phyloP scores from a whole-genome alignment of 1,140 invertebrate species.

The Papilio xuthus region DNA sequence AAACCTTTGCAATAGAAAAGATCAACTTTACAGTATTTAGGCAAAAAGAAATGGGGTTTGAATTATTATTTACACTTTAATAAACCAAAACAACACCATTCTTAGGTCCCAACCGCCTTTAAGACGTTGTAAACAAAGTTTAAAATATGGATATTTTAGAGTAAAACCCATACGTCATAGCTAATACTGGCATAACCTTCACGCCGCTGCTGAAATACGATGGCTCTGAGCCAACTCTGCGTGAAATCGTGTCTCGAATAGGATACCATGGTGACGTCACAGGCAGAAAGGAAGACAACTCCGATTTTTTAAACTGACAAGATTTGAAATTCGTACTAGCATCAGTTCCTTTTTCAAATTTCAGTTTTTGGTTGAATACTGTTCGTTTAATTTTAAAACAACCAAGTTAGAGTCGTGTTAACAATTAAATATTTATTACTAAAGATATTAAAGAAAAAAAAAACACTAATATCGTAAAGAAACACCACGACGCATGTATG shows the following conservation, averaged over 20 bases:
- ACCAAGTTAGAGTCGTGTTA: too few relatives aligned
- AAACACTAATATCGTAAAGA: neutral
- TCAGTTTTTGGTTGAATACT: neutral
- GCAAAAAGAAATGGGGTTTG: neutral
- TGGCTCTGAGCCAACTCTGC: slow-evolving; percentile 18
- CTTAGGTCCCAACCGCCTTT: neutral
- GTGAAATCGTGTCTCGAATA: slow-evolving; percentile 8
- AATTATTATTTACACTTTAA: neutral
- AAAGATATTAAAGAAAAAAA: neutral
- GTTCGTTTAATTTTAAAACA: neutral
- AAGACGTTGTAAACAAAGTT: neutral
- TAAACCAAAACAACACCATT: neutral
- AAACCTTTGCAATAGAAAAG: neutral
- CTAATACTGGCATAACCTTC: slow-evolving; percentile 23
- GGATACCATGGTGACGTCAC: slow-evolving; percentile 23
- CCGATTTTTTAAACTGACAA: neutral
- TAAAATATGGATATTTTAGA: slow-evolving; percentile 3
- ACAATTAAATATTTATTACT: neutral
- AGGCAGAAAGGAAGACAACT: neutral
- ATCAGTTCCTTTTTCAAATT: neutral
- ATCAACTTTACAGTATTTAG: neutral
- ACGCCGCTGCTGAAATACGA: slow-evolving; percentile 15
- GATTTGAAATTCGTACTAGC: neutral
- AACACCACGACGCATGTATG: neutral
- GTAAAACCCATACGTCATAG: slow-evolving; percentile 14